phyloP scores from a whole-genome alignment of 2,888 invertebrate species.

The Aplocera efformata region DNA sequence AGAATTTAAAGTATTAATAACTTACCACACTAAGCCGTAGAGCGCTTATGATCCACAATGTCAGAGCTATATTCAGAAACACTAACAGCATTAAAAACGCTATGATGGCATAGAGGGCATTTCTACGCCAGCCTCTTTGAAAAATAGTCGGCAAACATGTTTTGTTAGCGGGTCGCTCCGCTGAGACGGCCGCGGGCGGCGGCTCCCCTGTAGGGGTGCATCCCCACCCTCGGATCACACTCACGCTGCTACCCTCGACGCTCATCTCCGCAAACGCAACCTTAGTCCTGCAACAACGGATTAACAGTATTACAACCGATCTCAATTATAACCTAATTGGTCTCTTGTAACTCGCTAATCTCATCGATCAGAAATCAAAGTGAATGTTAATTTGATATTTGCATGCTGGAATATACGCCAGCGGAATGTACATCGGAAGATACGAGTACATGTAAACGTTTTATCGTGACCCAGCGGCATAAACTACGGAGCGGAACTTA shows the following conservation, averaged over 20 bases:
- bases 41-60: slow-evolving; percentile 97
- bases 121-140: slow-evolving; percentile 92
- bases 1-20: neutral
- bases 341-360: slow-evolving; percentile 21
- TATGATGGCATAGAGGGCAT: slow-evolving; percentile 93
- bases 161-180: slow-evolving; percentile 32
- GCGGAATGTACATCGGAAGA: slow-evolving; percentile 22
- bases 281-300: slow-evolving; percentile 45
- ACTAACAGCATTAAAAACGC: slow-evolving; percentile 92
- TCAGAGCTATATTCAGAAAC: slow-evolving; percentile 95
- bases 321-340: slow-evolving; percentile 38
- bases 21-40: slow-evolving; percentile 96
- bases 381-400: slow-evolving; percentile 23
- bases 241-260: slow-evolving; percentile 44
- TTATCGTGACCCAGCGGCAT: slow-evolving; percentile 32
- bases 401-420: slow-evolving; percentile 28
- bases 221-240: slow-evolving; percentile 64
- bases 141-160: slow-evolving; percentile 50
- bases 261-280: slow-evolving; percentile 37
- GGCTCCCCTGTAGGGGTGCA: slow-evolving; percentile 68
- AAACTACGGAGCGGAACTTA: slow-evolving; percentile 49
- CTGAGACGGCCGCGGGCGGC: slow-evolving; percentile 40
- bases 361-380: slow-evolving; percentile 19
- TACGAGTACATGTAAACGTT: slow-evolving; percentile 28
- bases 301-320: slow-evolving; percentile 42